Evolutionary conservation across 2,113 vertebrate genomes (phyloP).

Genomic region (Anseranas semipalmata): DNA sequence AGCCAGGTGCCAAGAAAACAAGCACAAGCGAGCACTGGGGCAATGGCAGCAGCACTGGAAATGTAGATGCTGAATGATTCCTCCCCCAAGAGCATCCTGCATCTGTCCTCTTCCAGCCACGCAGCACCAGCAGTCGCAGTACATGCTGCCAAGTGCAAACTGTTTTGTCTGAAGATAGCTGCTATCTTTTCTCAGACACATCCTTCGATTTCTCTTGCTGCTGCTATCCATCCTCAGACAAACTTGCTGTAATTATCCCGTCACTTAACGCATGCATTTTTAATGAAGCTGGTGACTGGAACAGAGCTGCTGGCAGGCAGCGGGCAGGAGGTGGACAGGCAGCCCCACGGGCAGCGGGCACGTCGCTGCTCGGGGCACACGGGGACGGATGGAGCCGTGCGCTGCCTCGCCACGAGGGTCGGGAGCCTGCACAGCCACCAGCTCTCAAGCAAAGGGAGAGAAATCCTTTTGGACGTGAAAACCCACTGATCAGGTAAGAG

Average conservation of each 20-base stretch:
- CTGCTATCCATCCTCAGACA: background rate
- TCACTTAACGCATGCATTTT: background rate
- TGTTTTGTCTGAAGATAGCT: background rate
- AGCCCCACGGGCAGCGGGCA: background rate
- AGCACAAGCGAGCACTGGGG: background rate
- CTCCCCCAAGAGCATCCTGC: background rate
- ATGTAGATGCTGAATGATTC: background rate
- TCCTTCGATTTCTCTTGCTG: background rate
- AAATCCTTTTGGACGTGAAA: background rate
- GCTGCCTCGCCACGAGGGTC: fast-evolving
- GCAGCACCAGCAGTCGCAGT: fast-evolving
- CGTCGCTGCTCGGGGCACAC: background rate
- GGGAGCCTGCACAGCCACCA: background rate
- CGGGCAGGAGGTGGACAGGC: background rate
- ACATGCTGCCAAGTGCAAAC: fast-evolving
- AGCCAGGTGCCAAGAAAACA: background rate
- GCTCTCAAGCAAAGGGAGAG: background rate
- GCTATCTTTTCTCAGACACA: background rate
- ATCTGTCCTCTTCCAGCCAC: background rate
- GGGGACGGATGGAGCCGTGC: background rate
- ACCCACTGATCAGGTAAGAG: background rate
- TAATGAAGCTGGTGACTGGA: background rate
- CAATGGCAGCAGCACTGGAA: background rate
- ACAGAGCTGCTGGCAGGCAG: background rate
- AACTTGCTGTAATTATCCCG: constrained; percentile 19